Base-by-base conservation (phyloP, 2,113 vertebrate species). In the Coturnix japonica region DNA sequence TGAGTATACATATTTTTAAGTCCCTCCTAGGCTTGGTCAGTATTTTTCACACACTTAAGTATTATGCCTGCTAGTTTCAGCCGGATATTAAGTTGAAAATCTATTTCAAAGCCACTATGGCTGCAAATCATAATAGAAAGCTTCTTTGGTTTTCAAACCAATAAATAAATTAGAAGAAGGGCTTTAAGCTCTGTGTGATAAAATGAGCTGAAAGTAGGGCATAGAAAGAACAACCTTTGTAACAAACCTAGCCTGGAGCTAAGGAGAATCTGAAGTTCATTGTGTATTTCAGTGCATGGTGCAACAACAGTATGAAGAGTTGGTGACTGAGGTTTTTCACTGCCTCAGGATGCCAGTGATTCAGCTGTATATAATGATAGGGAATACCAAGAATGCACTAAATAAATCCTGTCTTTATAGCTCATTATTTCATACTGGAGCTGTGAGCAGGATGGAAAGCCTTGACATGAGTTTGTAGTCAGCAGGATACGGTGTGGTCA, bases 101-200 rank as follows among this genome's bases (percentile, higher is more conserved):
- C 85, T 92, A 75, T 96, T 94, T 93, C 71, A 91, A 94, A 94
- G 79, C 65, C 66, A 37, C 67, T 87, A 22, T 92, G 83, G 70
- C 93, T 94, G 87, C 83, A 93, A 87, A 95, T 95, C 92, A 83
- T 87, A 95, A 97, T 86, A 92, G 93, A 96, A 96, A 84, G 65
- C 80, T 93, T 92, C 91, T 96, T 96, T 95, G 74, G 94, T 95
- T 90, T 96, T 96, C 95, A 95, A 79, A 96, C 78, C 91, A 96
- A 95, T 97, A 96, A 97, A 97, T 96, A 97, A 97, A 95, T 97
- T 95, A 96, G 89, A 94, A 93, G 89, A 89, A 91, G 57, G 74
- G 77, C 93, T 96, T 96, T 96, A 96, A 97, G 84, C 89, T 94
- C 80, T 91, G 86, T 88, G 92, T 95, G 93, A 95, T 96, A 96